phyloP scores from a whole-genome alignment of 2,888 invertebrate genomes.

The Conops quadrifasciatus region DNA sequence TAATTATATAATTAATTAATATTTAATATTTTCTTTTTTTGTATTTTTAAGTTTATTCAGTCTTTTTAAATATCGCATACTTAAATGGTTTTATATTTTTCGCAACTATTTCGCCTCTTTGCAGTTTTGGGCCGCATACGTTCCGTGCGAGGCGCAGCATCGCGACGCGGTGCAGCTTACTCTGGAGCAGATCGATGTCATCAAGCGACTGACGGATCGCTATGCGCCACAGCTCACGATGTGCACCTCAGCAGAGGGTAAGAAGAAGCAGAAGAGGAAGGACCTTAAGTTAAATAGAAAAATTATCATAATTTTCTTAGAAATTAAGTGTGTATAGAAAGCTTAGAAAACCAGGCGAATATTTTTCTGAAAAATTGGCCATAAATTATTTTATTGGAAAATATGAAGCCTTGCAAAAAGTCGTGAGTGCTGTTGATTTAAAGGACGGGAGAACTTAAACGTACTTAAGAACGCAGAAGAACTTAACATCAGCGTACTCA shows the following conservation, averaged over 20 bases:
- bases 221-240: constrained; percentile 73
- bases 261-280: no score
- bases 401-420: no score
- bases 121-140: constrained; percentile 80
- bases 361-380: no score
- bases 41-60: neutral
- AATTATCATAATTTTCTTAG: no score
- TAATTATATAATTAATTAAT: neutral
- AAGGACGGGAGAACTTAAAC: no score
- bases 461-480: no score
- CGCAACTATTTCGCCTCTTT: constrained; percentile 37
- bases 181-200: constrained; percentile 78
- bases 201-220: constrained; percentile 73
- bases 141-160: constrained; percentile 75
- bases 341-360: no score
- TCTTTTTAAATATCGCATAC: neutral
- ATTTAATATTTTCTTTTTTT: neutral
- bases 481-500: no score
- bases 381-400: no score
- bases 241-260: constrained; percentile 75
- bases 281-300: neutral
- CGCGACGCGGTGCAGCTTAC: constrained; percentile 76
- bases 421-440: no score
- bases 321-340: no score
- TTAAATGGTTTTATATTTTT: neutral